These are phyloP conservation scores for Plebejus anna DNA, from an alignment of 2,888 invertebrate species.

Conservation along the genomic window DNA sequence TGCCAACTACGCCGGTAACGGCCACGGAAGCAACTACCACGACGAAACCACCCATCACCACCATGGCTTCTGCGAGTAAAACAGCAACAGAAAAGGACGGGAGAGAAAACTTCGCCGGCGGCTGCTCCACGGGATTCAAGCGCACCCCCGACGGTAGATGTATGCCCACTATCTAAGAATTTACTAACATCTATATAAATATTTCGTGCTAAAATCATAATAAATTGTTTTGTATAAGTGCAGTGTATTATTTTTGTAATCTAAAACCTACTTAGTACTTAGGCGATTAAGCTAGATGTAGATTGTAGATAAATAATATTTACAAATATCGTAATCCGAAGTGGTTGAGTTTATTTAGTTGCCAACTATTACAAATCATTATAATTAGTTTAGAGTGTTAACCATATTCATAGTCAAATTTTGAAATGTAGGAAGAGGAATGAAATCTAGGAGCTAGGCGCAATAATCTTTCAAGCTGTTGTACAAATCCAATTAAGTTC, in stretches of 20 bases:
- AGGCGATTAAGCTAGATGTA: neutral
- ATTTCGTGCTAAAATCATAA: neutral
- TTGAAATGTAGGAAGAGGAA: too few species aligned
- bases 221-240: neutral
- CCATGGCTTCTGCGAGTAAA: conserved; percentile 25
- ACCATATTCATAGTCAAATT: neutral
- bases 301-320: neutral
- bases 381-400: neutral
- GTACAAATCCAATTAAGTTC: conserved; percentile 45
- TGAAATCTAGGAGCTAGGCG: neutral
- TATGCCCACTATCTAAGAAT: conserved; percentile 47
- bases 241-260: neutral
- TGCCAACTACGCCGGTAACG: neutral
- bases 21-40: neutral
- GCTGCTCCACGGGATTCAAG: conserved; percentile 54
- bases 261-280: neutral
- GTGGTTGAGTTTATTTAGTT: too few species aligned
- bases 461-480: neutral
- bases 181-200: neutral
- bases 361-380: neutral
- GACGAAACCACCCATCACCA: conserved; percentile 32
- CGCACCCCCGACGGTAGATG: conserved; percentile 64
- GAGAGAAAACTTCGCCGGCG: conserved; percentile 55
- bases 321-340: neutral
- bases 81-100: conserved; percentile 48